Evolutionary conservation across 1,140 invertebrate species (phyloP).

Genomic region (Drosophila quadrilineata): DNA sequence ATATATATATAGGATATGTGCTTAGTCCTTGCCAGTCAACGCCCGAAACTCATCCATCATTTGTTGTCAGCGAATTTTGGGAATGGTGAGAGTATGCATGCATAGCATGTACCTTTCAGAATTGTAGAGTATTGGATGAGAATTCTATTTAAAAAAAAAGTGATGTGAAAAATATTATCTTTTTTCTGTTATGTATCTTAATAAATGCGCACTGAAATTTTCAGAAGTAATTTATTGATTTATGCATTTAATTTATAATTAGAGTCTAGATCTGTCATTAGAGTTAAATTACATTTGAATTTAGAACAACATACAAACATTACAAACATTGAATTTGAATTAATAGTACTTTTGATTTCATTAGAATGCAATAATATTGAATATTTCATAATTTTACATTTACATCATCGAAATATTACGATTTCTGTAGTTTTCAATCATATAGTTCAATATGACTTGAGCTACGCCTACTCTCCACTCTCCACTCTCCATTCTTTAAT

Average conservation of each 20-base stretch:
- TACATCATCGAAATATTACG: slow-evolving; percentile 39
- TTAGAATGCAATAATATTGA: slow-evolving; percentile 27
- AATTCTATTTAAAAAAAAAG: background rate
- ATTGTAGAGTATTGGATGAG: slow-evolving; percentile 1
- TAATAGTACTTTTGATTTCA: slow-evolving; percentile 5
- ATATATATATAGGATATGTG: too few species aligned
- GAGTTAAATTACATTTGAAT: slow-evolving; percentile 46
- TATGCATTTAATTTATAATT: slow-evolving; percentile 51
- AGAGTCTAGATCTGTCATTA: slow-evolving; percentile 49
- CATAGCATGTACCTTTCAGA: background rate
- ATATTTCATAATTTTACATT: slow-evolving; percentile 12
- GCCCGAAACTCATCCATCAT: slow-evolving; percentile 52
- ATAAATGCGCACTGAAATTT: slow-evolving; percentile 20
- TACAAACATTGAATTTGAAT: slow-evolving; percentile 64
- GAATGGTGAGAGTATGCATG: too few species aligned
- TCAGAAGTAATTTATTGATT: slow-evolving; percentile 33
- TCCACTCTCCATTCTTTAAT: too few species aligned
- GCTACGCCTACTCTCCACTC: slow-evolving; percentile 45
- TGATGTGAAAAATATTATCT: slow-evolving; percentile 4
- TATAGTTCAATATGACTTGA: slow-evolving; percentile 59
- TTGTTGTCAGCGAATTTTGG: slow-evolving; percentile 30
- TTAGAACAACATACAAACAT: slow-evolving; percentile 73
- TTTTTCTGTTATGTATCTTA: background rate
- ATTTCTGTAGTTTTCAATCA: too few species aligned
- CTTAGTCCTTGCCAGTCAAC: slow-evolving; percentile 16